Evolutionary conservation across 2,797 vertebrate species (phyloP).

Genomic region (Chloroceryle amazona): DNA sequence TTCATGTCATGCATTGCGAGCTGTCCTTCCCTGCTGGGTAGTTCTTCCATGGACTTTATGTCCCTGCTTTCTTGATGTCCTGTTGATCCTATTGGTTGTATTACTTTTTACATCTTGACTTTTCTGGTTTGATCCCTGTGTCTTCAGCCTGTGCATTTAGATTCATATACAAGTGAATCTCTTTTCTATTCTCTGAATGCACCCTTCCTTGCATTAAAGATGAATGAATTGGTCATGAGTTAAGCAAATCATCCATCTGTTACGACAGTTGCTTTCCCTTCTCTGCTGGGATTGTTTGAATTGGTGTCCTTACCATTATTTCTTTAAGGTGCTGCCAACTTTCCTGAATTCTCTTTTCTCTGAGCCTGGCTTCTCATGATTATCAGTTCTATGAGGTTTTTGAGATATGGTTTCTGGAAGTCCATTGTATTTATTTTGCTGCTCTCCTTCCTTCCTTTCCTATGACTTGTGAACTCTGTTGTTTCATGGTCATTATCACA

Average conservation of each 20-base stretch:
- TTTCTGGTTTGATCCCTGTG: neutral
- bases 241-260: neutral
- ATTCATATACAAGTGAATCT: neutral
- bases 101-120: neutral
- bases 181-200: neutral
- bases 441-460: constrained; percentile 58
- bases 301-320: constrained; percentile 48
- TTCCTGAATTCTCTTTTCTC: constrained; percentile 50
- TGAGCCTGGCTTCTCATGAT: constrained; percentile 38
- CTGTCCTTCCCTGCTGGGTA: neutral
- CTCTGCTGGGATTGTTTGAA: constrained; percentile 26
- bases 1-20: neutral
- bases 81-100: neutral
- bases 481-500: constrained; percentile 53
- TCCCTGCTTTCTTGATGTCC: neutral
- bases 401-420: constrained; percentile 70
- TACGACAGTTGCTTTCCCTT: neutral
- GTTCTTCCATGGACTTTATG: neutral
- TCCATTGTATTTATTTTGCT: constrained; percentile 70
- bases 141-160: neutral
- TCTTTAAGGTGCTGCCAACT: constrained; percentile 27
- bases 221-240: neutral
- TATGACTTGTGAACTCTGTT: constrained; percentile 36
- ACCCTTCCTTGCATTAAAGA: neutral
- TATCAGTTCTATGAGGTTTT: constrained; percentile 51